Base-by-base conservation (phyloP, 92 coral and sea anemone species). In the Parazoanthus atlanticus region DNA sequence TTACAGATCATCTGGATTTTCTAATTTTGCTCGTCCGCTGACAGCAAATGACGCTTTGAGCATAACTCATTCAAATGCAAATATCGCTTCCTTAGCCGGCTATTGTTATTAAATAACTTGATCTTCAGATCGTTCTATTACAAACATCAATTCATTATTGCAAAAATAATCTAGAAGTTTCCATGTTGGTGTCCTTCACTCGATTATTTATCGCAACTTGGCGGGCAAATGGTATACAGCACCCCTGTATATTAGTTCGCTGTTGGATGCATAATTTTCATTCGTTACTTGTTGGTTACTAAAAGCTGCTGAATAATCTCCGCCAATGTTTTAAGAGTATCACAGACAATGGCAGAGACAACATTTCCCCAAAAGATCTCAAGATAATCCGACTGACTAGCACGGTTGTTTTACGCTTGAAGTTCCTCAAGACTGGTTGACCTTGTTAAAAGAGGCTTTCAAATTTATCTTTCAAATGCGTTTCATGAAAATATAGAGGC, bases 1-100 rank as follows among this genome's bases (percentile, higher is more conserved):
- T 84, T n/a, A 30, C 30, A 84, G 65, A 58, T 69, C 87, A 29
- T 47, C 65, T n/a, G 31, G 64, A 67, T 67, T 70, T 69, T 84
- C 87, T 84, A 84, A 84, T 69, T 84, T 15, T 16, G 41, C 40
- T 70, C 28, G 78, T 70, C 74, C 78, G 58, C 78, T 67, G 87
- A 84, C 8, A 70, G 87, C 71, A 70, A 84, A 84, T 73, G 58
- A 69, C 74, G 87, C 87, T 84, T 30, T 41, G 30, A 70, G 87
- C 87, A 43, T 84, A 30, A 9, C 87, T 43, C 66, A 70, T 84
- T 84, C 78, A 84, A 84, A 84, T 84, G 87, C 87, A 84, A 84
- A 84, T 84, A 38, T 71, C 40, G 69, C 87, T 84, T 84, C 87
- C 87, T 84, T 17, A 84, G 66, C 33, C 41, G 40, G 40, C 61